Percentiles rank a stretch among this genome's conserved stretches.
These are phyloP conservation scores for Drosophila recens DNA, from an alignment of 2,888 invertebrate genomes.

Conservation along the genomic window DNA sequence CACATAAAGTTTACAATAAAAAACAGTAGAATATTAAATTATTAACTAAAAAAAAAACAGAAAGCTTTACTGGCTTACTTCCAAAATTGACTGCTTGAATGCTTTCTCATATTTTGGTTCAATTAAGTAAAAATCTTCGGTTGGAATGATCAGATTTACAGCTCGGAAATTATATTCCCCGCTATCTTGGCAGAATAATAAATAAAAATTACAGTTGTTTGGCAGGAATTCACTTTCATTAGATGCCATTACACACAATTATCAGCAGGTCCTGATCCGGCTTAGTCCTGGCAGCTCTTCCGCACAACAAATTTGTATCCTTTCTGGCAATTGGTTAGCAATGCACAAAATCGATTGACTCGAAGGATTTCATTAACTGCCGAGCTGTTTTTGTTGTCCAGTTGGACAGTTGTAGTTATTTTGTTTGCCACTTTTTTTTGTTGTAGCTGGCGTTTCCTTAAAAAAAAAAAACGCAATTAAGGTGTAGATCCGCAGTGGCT, in stretches of 20 bases:
- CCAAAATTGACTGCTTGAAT: background rate
- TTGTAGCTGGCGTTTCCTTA: conserved; percentile 20
- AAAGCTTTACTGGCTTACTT: background rate
- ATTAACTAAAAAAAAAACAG: no score
- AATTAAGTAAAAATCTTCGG: background rate
- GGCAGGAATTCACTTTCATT: conserved; percentile 15
- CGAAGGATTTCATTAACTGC: conserved; percentile 61
- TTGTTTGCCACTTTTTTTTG: conserved; percentile 18
- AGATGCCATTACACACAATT: conserved; percentile 11
- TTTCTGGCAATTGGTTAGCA: conserved; percentile 67
- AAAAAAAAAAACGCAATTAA: conserved; percentile 60
- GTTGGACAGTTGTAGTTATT: conserved; percentile 13
- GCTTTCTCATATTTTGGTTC: no score
- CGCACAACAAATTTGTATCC: conserved; percentile 30
- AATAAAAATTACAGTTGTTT: conserved; percentile 1
- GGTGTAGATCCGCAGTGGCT: conserved; percentile 72
- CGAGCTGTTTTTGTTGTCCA: conserved; percentile 33
- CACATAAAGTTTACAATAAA: no score
- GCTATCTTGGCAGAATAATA: background rate
- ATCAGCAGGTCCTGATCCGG: conserved; percentile 8
- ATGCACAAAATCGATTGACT: conserved; percentile 71
- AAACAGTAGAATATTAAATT: no score
- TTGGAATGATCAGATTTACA: background rate
- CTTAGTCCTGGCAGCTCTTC: conserved; percentile 27
- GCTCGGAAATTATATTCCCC: background rate